Evolutionary conservation across 2,113 vertebrate genomes (phyloP), one percentile per base, ranked within the genome.

Genomic region (Ornithorhynchus anatinus): DNA sequence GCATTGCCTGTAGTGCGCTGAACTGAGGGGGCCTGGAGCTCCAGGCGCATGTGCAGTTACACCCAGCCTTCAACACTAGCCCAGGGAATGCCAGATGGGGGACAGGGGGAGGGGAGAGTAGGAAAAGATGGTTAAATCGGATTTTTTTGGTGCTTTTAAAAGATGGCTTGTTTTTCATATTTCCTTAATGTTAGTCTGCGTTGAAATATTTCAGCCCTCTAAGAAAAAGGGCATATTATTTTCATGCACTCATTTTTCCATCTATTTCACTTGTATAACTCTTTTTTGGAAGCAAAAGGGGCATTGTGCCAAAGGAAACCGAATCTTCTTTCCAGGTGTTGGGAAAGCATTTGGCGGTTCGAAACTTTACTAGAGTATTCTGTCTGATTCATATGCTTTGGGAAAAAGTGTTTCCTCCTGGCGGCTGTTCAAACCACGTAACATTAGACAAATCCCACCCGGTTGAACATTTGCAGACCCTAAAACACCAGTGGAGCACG

Each of bases 1-100:
- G 43, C n/a, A 1, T 27, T 1, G 45, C n/a, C 23, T n/a, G n/a
- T n/a, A n/a, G n/a, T n/a, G n/a, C n/a, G n/a, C n/a, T n/a, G n/a
- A n/a, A n/a, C n/a, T n/a, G n/a, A n/a, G n/a, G 33, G 35, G 17
- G 53, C 70, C 43, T 6, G 38, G 4, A 13, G 45, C 25, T 27
- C 31, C 32, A 8, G n/a, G 80, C 85, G 80, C 86, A 84, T 85
- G 86, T 83, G 78, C 86, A 84, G 50, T 69, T 69, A 56, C 25
- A 52, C 59, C 43, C 58, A n/a, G 31, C 29, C 60, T 20, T 2
- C 25, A 12, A 33, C 27, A 23, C 53, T 33, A n/a, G 35, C 37
- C 12, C 27, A 4, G 44, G 20, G 4, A n/a, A 45, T 63, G 63
- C 6, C 20, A 5, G 37, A 1, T 8, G 5, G 62, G 69, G 25